Base-by-base conservation (phyloP, 2,888 invertebrate species). In the Glyphotaelius pellucidus region DNA sequence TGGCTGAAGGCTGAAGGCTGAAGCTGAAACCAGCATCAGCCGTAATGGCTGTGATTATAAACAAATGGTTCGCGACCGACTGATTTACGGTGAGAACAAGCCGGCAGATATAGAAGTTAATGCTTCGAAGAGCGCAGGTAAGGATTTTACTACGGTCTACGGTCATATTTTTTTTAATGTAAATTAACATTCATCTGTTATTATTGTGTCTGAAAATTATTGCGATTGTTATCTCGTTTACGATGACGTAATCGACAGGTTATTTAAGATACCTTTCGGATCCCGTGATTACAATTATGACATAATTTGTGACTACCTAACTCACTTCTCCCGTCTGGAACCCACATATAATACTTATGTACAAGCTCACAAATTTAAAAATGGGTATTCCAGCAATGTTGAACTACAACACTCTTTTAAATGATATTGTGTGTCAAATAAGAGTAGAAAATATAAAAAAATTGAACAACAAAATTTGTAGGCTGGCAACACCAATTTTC, bases 221-320 rank as follows among this genome's bases (percentile, higher is more conserved):
- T 86, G 30, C 14, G 86, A 86, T 86, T 86, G 25, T 52, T 52
- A 86, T 86, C 86, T 86, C 86, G n/a, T 30, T 81, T 30, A 86
- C 14, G 86, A 52, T 86, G 86, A 52, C 47, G 86, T 52, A 42
- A 86, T 86, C 47, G 15, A 1, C 30, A 9, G 12, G 86, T 47
- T 86, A 52, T 47, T n/a, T 30, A 47, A 42, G 9, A 81, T 94
- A 94, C 94, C 95, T 95, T 95, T 95, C 95, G 95, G 96, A 96
- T 96, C 96, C 96, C 96, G 67, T 25, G 25, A n/a, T n/a, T n/a
- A n/a, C n/a, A n/a, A n/a, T n/a, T n/a, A n/a, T n/a, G n/a, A n/a
- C n/a, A n/a, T n/a, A n/a, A n/a, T n/a, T n/a, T n/a, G n/a, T n/a
- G n/a, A n/a, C n/a, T n/a, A n/a, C n/a, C n/a, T n/a, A n/a, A n/a